phyloP scores from a whole-genome alignment of 2,113 vertebrate genomes.

The Epinephelus moara region DNA sequence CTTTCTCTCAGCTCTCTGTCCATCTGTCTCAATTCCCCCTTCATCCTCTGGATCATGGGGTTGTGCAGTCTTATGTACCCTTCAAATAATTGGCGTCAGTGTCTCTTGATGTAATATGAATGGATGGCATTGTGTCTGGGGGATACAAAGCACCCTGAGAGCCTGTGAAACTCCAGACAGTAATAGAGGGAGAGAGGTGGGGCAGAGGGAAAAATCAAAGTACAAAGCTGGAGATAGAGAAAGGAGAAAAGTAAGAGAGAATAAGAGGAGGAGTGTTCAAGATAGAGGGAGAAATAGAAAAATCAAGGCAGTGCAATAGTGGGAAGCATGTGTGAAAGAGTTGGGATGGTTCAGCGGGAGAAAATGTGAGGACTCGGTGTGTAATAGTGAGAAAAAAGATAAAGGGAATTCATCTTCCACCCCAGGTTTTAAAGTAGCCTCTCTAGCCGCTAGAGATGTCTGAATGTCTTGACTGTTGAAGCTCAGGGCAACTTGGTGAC shows the following conservation, averaged over 20 bases:
- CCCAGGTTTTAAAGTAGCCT: slow-evolving; percentile 37
- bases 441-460: slow-evolving; percentile 19
- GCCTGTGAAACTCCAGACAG: slow-evolving; percentile 39
- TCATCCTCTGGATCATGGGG: slow-evolving; percentile 58
- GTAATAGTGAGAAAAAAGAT: slow-evolving; percentile 46
- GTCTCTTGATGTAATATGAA: slow-evolving; percentile 79
- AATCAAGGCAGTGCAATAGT: slow-evolving; percentile 12
- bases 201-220: slow-evolving; percentile 53
- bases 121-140: slow-evolving; percentile 71
- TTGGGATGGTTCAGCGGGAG: slow-evolving; percentile 14
- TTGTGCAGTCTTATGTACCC: slow-evolving; percentile 64
- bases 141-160: slow-evolving; percentile 63
- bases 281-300: slow-evolving; percentile 17
- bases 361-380: slow-evolving; percentile 30
- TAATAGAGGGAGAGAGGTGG: slow-evolving; percentile 29
- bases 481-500: neutral
- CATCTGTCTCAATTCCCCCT: slow-evolving; percentile 55
- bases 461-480: neutral
- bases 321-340: slow-evolving; percentile 10
- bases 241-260: slow-evolving; percentile 11
- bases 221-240: slow-evolving; percentile 26
- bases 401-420: slow-evolving; percentile 50
- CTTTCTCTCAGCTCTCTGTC: slow-evolving; percentile 40
- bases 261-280: slow-evolving; percentile 7
- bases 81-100: slow-evolving; percentile 71